phyloP scores from a whole-genome alignment of 2,797 vertebrate genomes.

The Ciconia nigra region DNA sequence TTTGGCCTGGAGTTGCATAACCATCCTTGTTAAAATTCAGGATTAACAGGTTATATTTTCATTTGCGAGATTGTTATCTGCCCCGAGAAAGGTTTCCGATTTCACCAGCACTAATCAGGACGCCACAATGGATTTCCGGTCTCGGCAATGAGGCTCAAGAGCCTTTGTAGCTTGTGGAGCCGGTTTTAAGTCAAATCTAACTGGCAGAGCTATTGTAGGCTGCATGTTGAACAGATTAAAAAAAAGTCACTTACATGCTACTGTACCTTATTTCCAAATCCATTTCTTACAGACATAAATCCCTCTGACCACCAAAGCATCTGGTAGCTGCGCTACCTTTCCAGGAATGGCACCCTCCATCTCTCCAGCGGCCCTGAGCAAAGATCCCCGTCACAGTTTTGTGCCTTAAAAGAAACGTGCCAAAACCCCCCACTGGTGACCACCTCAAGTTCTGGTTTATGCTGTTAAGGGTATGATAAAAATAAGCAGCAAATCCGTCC shows the following conservation, averaged over 20 bases:
- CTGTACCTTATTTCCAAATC: slow-evolving; percentile 1
- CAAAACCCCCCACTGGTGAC: background rate
- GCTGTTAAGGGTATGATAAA: background rate
- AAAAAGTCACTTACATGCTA: background rate
- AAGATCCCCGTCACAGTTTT: background rate
- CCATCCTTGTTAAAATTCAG: slow-evolving; percentile 34
- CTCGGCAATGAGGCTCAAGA: background rate
- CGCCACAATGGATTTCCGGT: slow-evolving; percentile 39
- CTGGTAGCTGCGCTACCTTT: background rate
- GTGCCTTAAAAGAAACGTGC: background rate
- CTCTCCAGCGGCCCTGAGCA: background rate
- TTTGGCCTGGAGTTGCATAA: slow-evolving; percentile 11
- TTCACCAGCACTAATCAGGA: slow-evolving; percentile 62
- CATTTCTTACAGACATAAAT: slow-evolving; percentile 9
- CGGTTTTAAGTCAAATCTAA: slow-evolving; percentile 28
- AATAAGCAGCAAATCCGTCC: background rate
- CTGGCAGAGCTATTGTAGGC: background rate
- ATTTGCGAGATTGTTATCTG: slow-evolving; percentile 37
- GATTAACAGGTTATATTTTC: slow-evolving; percentile 65
- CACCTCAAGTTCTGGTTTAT: background rate
- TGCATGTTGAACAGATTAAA: background rate
- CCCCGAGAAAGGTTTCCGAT: slow-evolving; percentile 53
- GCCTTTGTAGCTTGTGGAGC: slow-evolving; percentile 10
- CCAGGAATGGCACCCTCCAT: background rate
- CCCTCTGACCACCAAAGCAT: background rate